Conservation (phyloP, 2,888 invertebrate species). For the Slavum lentiscoides region DNA sequence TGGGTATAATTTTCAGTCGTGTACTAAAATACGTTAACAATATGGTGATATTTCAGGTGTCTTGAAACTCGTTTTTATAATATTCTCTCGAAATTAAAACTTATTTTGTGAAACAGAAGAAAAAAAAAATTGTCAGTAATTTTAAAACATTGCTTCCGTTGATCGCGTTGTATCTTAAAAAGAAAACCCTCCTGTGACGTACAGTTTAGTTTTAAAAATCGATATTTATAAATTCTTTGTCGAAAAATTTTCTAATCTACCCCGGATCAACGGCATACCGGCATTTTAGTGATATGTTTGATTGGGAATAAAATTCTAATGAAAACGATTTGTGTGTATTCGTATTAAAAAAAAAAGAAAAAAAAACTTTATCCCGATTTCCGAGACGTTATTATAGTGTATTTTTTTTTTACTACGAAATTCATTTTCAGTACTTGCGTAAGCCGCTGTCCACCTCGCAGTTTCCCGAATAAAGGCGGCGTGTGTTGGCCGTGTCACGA, state of each 20-base stretch:
- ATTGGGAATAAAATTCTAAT: too few relatives aligned
- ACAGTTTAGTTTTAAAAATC: too few relatives aligned
- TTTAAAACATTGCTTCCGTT: background rate
- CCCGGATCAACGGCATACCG: too few relatives aligned
- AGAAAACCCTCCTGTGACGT: background rate
- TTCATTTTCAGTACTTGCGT: slow-evolving; percentile 73
- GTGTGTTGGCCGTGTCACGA: slow-evolving; percentile 87
- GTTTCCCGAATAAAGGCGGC: slow-evolving; percentile 78
- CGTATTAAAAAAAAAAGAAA: too few relatives aligned
- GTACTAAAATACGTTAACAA: background rate
- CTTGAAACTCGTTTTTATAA: background rate
- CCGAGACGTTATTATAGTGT: background rate
- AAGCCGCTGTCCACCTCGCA: slow-evolving; percentile 80
- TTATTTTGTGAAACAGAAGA: background rate
- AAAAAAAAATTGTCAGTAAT: background rate
- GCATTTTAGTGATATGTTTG: too few relatives aligned
- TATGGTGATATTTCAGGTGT: background rate
- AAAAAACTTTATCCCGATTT: background rate
- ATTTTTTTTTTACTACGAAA: background rate
- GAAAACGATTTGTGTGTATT: too few relatives aligned
- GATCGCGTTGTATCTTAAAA: background rate
- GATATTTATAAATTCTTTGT: too few relatives aligned
- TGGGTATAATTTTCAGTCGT: background rate
- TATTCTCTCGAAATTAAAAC: background rate
- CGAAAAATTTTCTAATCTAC: too few relatives aligned